Base-by-base conservation (phyloP, 1,140 invertebrate genomes). In the Odontomachus brunneus region DNA sequence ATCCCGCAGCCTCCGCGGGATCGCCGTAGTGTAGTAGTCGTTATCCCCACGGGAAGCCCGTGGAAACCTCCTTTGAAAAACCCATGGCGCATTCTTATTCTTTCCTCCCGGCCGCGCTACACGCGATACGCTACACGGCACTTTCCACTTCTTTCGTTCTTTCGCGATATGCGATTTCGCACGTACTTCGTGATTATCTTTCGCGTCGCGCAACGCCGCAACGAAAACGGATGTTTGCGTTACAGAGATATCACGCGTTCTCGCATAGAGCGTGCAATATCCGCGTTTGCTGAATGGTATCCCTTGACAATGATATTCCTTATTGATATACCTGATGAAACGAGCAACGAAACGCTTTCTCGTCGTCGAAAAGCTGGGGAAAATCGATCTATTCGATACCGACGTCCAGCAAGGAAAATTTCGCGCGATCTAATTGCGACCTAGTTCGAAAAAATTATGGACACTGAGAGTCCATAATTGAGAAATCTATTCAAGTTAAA, bases 21-120 rank as follows among this genome's bases (percentile, higher is more conserved):
- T 78, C 76, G 75, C 22, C 62, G n/a, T 53, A 59, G 75, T 33
- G 29, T 59, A 24, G 38, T 59, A 75, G 19, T 80, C 51, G 62
- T 89, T 86, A 89, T 86, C 82, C 82, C 65, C 55, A 24, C 26
- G 72, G 71, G 72, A 75, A 71, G 57, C 14, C 38, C 53, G 24
- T 38, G 67, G 49, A 84, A 84, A 82, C 63, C 81, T 78, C 55
- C 67, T 88, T 84, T 86, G 59, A 53, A 86, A 89, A 88, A 49
- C 51, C 49, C 38, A 69, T n/a, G 17, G 51, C 51, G 74, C 60
- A 38, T 60, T 74, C 67, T 38, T 76, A 63, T 71, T 82, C 57
- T 48, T 55, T 60, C 81, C 65, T 38, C 22, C 38, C 69, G 29
- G 14, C 19, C 51, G 44, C 44, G 73, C 38, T 48, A 29, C 12